phyloP scores from a whole-genome alignment of 2,888 invertebrate genomes.

The Nematopogon swammerdamellus region DNA sequence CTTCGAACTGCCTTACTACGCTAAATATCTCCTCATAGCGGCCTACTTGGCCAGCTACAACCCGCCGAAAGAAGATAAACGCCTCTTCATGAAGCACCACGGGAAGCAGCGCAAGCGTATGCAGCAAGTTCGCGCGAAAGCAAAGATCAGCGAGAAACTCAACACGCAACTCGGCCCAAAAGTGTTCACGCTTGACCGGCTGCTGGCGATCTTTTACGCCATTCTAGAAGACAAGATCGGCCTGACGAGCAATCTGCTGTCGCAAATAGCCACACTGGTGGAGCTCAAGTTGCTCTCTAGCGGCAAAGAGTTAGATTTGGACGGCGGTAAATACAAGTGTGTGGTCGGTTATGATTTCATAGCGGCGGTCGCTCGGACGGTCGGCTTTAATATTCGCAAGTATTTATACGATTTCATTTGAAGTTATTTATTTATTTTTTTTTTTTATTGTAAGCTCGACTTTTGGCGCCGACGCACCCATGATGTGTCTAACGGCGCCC shows the following conservation, averaged over 20 bases:
- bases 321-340: constrained; percentile 83
- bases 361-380: constrained; percentile 69
- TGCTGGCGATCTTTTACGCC: constrained; percentile 86
- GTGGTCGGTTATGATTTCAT: constrained; percentile 81
- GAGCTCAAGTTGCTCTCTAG: constrained; percentile 75
- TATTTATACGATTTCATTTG: constrained; percentile 70
- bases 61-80: constrained; percentile 82
- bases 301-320: constrained; percentile 70
- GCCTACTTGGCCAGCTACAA: constrained; percentile 93
- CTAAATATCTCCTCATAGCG: constrained; percentile 85
- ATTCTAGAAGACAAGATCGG: constrained; percentile 83
- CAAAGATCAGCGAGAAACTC: constrained; percentile 51
- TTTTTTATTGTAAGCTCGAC: too few relatives aligned
- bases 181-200: constrained; percentile 74
- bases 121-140: constrained; percentile 59
- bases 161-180: constrained; percentile 79
- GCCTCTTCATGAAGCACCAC: constrained; percentile 79
- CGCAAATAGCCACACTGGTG: constrained; percentile 85
- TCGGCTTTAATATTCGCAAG: constrained; percentile 72
- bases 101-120: constrained; percentile 67
- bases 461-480: too few relatives aligned
- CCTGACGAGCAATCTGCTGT: constrained; percentile 80
- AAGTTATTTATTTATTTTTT: too few relatives aligned
- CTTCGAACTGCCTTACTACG: constrained; percentile 82
- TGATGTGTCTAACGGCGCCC: too few relatives aligned